phyloP scores from a whole-genome alignment of 2,797 vertebrate genomes.

The Picus viridis region DNA sequence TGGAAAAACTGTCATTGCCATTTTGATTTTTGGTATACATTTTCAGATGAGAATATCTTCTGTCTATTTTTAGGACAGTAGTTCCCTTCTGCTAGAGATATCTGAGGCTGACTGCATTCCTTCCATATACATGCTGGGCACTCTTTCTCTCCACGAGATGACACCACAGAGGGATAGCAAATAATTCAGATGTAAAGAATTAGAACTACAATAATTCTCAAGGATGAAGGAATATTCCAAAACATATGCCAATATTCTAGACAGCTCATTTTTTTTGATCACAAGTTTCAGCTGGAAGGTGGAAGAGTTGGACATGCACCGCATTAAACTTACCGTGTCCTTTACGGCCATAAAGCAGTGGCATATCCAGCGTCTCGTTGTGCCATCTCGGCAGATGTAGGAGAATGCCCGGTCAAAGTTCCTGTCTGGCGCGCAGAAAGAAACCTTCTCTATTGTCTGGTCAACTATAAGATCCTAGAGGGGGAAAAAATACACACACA shows the following conservation, averaged over 20 bases:
- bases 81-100: slow-evolving; percentile 37
- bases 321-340: slow-evolving; percentile 88
- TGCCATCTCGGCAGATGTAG: slow-evolving; percentile 98
- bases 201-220: background rate
- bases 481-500: background rate
- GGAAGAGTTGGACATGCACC: background rate
- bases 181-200: background rate
- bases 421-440: slow-evolving; percentile 97
- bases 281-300: background rate
- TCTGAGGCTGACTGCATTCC: slow-evolving; percentile 22
- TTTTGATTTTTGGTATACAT: slow-evolving; percentile 40
- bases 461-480: slow-evolving; percentile 96
- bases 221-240: background rate
- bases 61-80: slow-evolving; percentile 50
- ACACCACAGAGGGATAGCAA: background rate
- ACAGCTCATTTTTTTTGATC: background rate
- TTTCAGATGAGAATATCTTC: slow-evolving; percentile 45
- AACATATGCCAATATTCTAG: background rate
- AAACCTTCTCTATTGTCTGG: slow-evolving; percentile 99
- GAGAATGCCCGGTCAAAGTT: slow-evolving; percentile 99
- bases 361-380: slow-evolving; percentile 98
- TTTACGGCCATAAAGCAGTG: slow-evolving; percentile 99
- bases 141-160: background rate
- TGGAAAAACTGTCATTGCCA: slow-evolving; percentile 35
- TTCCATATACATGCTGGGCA: background rate